Evolutionary conservation across 2,113 vertebrate species (phyloP).

Genomic region (Ptilorrhoa leucosticta): DNA sequence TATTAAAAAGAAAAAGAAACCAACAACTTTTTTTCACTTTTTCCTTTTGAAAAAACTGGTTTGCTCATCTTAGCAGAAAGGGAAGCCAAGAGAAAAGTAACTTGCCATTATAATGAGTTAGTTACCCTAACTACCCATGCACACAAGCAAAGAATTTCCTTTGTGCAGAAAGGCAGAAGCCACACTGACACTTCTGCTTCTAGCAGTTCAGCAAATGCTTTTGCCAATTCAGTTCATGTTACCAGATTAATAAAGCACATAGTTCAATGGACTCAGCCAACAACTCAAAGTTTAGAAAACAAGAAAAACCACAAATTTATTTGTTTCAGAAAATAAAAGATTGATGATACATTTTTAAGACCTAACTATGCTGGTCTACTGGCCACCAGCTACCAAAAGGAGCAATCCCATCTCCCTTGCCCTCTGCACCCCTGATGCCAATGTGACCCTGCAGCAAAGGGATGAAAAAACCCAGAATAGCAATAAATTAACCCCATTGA

Average conservation of each 20-base stretch:
- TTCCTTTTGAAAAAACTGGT: not conserved
- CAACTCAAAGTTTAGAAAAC: not conserved
- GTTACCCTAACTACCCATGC: not conserved
- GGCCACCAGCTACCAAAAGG: rapidly evolving
- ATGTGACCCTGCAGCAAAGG: not conserved
- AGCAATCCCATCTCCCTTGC: not conserved
- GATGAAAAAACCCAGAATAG: not conserved
- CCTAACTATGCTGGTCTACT: not conserved
- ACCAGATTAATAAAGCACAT: not conserved
- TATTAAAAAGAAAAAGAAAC: not conserved
- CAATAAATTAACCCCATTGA: not conserved
- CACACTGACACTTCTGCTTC: not conserved
- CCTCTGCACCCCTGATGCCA: rapidly evolving
- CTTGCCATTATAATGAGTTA: not conserved
- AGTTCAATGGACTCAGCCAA: not conserved
- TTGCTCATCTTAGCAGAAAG: not conserved
- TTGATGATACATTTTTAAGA: not conserved
- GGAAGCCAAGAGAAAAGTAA: not conserved
- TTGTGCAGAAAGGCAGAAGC: not conserved
- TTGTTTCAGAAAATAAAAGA: not conserved
- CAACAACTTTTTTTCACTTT: not conserved
- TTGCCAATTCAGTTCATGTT: not conserved
- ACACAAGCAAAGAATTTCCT: not conserved
- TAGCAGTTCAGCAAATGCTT: not conserved
- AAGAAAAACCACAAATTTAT: not conserved